phyloP scores from a whole-genome alignment of 2,113 vertebrate species.

The Myiopsitta monachus region DNA sequence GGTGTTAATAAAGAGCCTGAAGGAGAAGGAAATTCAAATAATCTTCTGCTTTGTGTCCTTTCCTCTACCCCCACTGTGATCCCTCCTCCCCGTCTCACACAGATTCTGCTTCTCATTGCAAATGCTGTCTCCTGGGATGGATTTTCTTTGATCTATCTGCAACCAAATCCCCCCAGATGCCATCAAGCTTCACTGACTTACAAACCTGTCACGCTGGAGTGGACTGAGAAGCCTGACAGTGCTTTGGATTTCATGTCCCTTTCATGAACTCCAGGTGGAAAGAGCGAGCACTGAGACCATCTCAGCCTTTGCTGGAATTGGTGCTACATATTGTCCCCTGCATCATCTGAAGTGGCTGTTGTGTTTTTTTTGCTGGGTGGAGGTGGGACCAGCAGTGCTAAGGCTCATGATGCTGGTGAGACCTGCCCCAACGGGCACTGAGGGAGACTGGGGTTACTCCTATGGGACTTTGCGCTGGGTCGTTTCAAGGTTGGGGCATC shows the following conservation, averaged over 20 bases:
- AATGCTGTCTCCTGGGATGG: background rate
- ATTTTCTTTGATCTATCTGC: slow-evolving; percentile 46
- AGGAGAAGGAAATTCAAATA: slow-evolving; percentile 43
- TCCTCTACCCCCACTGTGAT: slow-evolving; percentile 1
- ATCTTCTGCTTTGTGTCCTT: slow-evolving; percentile 7
- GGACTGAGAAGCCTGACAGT: background rate
- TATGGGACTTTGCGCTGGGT: background rate
- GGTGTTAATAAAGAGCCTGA: slow-evolving; percentile 47
- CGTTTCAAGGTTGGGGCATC: background rate
- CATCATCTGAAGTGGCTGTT: background rate
- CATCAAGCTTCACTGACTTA: slow-evolving; percentile 12
- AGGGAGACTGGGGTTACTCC: background rate
- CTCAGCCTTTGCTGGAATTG: background rate
- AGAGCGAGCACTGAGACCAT: background rate
- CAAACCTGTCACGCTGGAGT: background rate
- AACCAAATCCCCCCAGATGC: slow-evolving; percentile 29
- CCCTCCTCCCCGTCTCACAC: slow-evolving; percentile 36
- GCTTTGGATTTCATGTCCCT: background rate
- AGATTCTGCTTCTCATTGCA: background rate
- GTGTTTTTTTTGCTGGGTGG: background rate
- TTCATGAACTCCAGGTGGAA: background rate
- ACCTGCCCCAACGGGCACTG: background rate
- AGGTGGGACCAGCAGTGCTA: background rate
- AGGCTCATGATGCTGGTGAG: background rate
- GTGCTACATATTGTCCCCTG: background rate